These are phyloP conservation scores for Cetoscarus ocellatus DNA, from an alignment of 2,797 vertebrate genomes.

Conservation along the genomic window DNA sequence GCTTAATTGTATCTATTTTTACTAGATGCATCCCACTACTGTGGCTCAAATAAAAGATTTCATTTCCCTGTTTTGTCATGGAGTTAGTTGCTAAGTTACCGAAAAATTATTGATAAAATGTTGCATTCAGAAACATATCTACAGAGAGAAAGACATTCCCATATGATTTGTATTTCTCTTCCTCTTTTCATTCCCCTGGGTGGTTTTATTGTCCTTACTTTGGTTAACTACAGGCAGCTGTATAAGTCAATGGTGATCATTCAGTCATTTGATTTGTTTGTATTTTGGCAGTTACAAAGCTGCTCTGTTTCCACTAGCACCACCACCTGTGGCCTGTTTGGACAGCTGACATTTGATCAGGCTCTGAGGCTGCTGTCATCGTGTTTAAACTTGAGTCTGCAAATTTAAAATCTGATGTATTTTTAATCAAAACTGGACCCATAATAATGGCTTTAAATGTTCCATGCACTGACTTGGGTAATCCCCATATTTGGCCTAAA, in stretches of 20 bases:
- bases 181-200: background rate
- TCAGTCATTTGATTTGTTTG: constrained; percentile 1
- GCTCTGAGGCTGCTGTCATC: background rate
- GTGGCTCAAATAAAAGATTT: constrained; percentile 45
- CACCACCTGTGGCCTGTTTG: background rate
- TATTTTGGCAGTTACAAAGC: constrained; percentile 1
- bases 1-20: constrained; percentile 4
- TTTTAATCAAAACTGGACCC: no score
- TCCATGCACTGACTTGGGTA: no score
- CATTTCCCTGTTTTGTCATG: constrained; percentile 23
- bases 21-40: constrained; percentile 5
- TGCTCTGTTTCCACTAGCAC: constrained; percentile 5
- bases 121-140: constrained; percentile 33
- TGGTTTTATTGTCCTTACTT: constrained; percentile 10
- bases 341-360: background rate
- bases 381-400: no score
- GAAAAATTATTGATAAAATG: constrained; percentile 37
- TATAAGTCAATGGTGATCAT: constrained; percentile 19
- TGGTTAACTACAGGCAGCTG: constrained; percentile 7
- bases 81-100: constrained; percentile 67
- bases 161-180: constrained; percentile 33
- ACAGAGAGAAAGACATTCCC: constrained; percentile 17
- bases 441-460: no score
- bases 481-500: no score
- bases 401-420: no score